Conservation (phyloP, 2,888 invertebrate genomes). For the Incurvaria masculella region DNA sequence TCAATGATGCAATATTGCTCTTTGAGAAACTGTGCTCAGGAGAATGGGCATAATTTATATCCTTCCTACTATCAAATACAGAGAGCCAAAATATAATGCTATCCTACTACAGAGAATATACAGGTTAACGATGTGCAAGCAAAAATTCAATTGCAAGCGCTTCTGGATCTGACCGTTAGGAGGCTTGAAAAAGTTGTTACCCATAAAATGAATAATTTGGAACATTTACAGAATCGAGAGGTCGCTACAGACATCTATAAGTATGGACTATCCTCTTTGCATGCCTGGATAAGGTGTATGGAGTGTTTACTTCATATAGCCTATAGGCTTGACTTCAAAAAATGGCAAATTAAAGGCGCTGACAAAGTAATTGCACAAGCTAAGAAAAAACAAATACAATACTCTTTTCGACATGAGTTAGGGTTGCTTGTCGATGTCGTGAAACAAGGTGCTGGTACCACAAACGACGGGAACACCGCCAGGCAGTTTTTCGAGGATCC, state of each 20-base stretch:
- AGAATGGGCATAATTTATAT: not conserved
- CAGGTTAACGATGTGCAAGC: not conserved
- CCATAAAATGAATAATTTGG: slow-evolving; percentile 13
- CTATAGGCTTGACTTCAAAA: slow-evolving; percentile 8
- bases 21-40: not conserved
- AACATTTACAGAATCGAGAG: slow-evolving; percentile 12
- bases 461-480: slow-evolving; percentile 14
- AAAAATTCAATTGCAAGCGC: not conserved
- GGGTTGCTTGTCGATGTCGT: slow-evolving; percentile 9
- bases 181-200: slow-evolving; percentile 2
- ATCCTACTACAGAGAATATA: not conserved
- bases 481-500: slow-evolving; percentile 10
- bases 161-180: slow-evolving; percentile 3
- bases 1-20: not conserved
- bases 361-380: slow-evolving; percentile 11
- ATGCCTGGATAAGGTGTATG: slow-evolving; percentile 19
- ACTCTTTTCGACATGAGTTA: slow-evolving; percentile 11
- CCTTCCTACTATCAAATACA: not conserved
- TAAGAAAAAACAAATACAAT: slow-evolving; percentile 12
- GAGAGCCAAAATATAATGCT: not conserved
- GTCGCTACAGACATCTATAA: slow-evolving; percentile 12
- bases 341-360: slow-evolving; percentile 16
- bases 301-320: slow-evolving; percentile 19
- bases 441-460: slow-evolving; percentile 11
- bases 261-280: slow-evolving; percentile 17